Evolutionary conservation across 2,888 invertebrate genomes (phyloP).

Genomic region (Melinaea menophilus): DNA sequence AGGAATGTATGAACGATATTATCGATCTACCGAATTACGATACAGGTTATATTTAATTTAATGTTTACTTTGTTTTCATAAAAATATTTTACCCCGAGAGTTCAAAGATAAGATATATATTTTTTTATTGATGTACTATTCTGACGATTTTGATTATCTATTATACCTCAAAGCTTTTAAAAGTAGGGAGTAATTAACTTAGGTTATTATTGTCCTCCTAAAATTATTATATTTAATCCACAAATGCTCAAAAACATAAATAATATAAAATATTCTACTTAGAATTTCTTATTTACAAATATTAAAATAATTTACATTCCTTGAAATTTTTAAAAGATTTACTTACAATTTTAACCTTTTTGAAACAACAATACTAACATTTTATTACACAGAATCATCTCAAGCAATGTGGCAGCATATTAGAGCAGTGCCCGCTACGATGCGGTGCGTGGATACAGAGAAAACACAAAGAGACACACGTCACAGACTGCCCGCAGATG

Average conservation of each 20-base stretch:
- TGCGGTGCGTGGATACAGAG: constrained; percentile 85
- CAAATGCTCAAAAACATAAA: too few relatives aligned
- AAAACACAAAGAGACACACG: constrained; percentile 79
- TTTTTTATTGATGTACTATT: too few relatives aligned
- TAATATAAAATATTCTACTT: too few relatives aligned
- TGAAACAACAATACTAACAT: background rate
- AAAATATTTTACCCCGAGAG: too few relatives aligned
- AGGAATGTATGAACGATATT: constrained; percentile 11
- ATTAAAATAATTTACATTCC: too few relatives aligned
- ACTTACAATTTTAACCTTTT: background rate
- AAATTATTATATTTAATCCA: too few relatives aligned
- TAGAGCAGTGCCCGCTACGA: constrained; percentile 83
- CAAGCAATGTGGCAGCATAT: constrained; percentile 83
- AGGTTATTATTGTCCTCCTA: background rate
- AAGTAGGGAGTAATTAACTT: too few relatives aligned
- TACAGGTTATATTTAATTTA: background rate
- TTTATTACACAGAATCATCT: constrained; percentile 77
- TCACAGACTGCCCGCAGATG: constrained; percentile 63
- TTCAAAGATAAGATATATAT: too few relatives aligned
- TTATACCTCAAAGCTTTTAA: too few relatives aligned
- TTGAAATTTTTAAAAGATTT: too few relatives aligned
- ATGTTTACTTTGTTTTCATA: constrained; percentile 5
- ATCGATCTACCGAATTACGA: background rate
- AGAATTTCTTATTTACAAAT: too few relatives aligned
- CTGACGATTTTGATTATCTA: too few relatives aligned